phyloP scores from a whole-genome alignment of 2,797 vertebrate species.

The Sebastes trivittatus region DNA sequence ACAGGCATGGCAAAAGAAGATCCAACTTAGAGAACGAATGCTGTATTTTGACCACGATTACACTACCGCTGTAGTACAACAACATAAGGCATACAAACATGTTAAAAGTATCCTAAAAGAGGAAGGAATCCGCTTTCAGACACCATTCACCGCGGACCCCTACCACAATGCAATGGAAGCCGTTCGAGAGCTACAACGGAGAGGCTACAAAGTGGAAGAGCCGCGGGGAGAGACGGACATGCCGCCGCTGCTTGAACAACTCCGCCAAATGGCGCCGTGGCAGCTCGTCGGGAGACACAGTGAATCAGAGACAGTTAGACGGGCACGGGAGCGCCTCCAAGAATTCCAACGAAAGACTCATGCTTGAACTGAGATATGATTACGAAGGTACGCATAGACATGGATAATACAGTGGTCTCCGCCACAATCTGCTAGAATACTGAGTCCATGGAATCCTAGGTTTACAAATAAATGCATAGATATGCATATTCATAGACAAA shows the following conservation, averaged over 20 bases:
- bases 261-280: no score
- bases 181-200: no score
- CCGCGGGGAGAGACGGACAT: no score
- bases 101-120: background rate
- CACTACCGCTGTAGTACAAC: background rate
- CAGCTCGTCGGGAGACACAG: no score
- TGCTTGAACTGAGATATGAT: background rate
- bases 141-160: background rate
- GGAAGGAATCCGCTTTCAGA: background rate
- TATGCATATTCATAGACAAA: no score
- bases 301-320: no score
- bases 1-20: background rate
- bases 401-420: background rate
- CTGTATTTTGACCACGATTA: background rate
- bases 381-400: background rate
- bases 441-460: background rate
- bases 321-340: no score
- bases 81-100: background rate
- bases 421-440: background rate
- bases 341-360: background rate
- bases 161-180: no score
- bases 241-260: no score
- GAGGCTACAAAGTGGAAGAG: no score
- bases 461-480: background rate
- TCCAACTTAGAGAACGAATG: background rate